These are phyloP conservation scores for Campoplex capitator DNA, from an alignment of 2,888 invertebrate genomes.

Conservation along the genomic window DNA sequence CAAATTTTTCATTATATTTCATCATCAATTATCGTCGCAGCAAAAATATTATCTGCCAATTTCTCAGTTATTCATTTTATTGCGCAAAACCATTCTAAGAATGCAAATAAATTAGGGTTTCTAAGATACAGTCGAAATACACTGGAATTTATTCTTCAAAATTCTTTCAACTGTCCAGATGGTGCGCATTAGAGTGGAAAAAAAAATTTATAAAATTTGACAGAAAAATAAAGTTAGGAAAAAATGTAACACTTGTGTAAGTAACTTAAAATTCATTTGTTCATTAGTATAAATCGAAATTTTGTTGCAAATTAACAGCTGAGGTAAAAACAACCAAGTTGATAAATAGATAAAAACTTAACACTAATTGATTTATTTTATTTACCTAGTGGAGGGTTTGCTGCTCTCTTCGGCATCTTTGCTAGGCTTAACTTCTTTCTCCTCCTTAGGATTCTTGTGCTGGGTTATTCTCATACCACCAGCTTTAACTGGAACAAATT, in stretches of 20 bases:
- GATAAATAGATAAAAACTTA: not conserved
- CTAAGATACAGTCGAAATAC: too few relatives aligned
- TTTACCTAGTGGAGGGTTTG: conserved; percentile 88
- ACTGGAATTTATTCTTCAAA: too few relatives aligned
- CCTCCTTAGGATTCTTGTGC: conserved; percentile 90
- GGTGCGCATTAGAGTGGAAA: too few relatives aligned
- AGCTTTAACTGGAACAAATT: conserved; percentile 90
- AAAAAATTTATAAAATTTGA: too few relatives aligned
- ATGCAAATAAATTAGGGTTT: too few relatives aligned
- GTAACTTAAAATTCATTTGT: too few relatives aligned
- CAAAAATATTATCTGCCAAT: not conserved
- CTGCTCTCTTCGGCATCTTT: conserved; percentile 79
- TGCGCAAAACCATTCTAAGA: too few relatives aligned
- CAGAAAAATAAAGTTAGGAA: too few relatives aligned
- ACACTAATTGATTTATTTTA: not conserved
- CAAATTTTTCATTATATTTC: not conserved
- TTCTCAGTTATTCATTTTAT: not conserved
- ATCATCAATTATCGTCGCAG: not conserved
- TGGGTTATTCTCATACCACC: conserved; percentile 97
- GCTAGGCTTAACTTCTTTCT: conserved; percentile 87
- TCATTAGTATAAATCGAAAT: not conserved
- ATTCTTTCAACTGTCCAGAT: too few relatives aligned
- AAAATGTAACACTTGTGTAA: too few relatives aligned
- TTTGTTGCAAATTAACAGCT: not conserved
- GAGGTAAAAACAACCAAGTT: not conserved